Percentiles rank a stretch among this genome's conserved stretches.
Evolutionary conservation across 2,113 vertebrate species (phyloP).

Genomic region (Amblyopsis rosae): DNA sequence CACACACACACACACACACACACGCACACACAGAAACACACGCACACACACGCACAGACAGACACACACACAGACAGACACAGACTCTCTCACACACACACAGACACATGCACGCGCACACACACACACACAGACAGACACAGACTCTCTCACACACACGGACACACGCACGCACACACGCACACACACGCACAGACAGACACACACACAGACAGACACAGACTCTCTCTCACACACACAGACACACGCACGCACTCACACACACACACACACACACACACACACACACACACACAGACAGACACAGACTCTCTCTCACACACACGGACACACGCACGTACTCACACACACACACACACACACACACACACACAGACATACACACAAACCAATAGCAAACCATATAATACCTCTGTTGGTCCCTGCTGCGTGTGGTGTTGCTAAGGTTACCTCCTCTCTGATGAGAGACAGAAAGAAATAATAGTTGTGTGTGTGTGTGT

Average conservation of each 20-base stretch:
- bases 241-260: neutral
- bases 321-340: neutral
- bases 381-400: slow-evolving; percentile 65
- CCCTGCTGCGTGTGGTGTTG: slow-evolving; percentile 70
- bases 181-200: neutral
- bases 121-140: neutral
- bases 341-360: neutral
- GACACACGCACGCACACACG: neutral
- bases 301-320: no score
- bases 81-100: neutral
- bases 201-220: neutral
- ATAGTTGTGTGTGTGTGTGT: no score
- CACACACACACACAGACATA: neutral
- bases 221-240: no score
- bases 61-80: no score
- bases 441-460: slow-evolving; percentile 72
- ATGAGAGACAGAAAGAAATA: slow-evolving; percentile 14
- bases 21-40: no score
- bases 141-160: no score
- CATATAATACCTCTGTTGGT: slow-evolving; percentile 68
- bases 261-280: neutral
- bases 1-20: neutral
- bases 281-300: neutral
- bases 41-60: neutral
- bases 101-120: neutral